Conservation (phyloP, 2,113 vertebrate genomes). For the Lepidothrix coronata region DNA sequence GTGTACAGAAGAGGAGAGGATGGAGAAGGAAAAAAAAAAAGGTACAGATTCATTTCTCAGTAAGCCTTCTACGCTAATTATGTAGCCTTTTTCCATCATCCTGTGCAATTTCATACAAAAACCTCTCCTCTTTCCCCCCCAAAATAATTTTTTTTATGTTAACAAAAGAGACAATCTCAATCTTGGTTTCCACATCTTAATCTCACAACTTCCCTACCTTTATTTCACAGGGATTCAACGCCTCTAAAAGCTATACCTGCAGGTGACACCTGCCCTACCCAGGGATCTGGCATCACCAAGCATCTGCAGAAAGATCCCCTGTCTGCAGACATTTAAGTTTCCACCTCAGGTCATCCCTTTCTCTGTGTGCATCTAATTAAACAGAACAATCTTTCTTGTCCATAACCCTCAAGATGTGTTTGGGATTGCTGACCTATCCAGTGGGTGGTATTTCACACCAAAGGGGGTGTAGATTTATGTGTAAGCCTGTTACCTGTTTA, state of each 20-base stretch:
- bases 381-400: background rate
- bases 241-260: background rate
- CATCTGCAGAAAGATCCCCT: background rate
- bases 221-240: background rate
- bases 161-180: background rate
- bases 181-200: background rate
- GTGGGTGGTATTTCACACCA: background rate
- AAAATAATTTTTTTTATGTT: background rate
- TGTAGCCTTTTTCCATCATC: background rate
- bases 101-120: background rate
- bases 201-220: background rate
- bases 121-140: fast-evolving
- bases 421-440: background rate
- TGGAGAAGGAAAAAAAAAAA: background rate
- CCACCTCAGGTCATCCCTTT: background rate
- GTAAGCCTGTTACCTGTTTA: background rate
- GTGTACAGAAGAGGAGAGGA: background rate
- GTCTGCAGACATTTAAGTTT: background rate
- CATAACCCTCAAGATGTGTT: background rate
- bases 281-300: background rate
- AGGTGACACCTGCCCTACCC: background rate
- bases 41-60: background rate
- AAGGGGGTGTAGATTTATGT: background rate
- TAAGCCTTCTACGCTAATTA: background rate
- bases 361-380: background rate